These are phyloP conservation scores for Chloroceryle aenea DNA, from an alignment of 2,113 vertebrate genomes.

Conservation along the genomic window DNA sequence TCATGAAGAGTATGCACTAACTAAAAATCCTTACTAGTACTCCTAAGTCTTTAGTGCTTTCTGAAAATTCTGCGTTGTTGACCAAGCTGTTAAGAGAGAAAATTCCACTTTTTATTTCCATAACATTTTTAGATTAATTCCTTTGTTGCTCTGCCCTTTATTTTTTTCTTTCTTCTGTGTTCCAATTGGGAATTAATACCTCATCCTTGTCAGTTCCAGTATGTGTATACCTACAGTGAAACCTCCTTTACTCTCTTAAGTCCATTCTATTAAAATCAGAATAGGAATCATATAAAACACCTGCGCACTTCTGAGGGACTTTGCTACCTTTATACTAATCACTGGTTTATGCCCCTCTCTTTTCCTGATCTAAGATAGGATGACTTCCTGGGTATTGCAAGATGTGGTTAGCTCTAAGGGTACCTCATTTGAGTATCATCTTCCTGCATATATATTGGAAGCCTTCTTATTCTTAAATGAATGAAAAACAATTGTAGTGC, in stretches of 20 bases:
- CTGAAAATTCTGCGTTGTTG: neutral
- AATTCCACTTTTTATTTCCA: neutral
- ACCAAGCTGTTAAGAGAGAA: neutral
- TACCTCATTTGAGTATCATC: neutral
- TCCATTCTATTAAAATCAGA: neutral
- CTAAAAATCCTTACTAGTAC: neutral
- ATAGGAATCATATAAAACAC: neutral
- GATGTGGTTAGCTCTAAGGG: neutral
- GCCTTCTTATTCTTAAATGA: neutral
- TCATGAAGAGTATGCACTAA: neutral
- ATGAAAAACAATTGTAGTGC: neutral
- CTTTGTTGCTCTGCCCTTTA: neutral
- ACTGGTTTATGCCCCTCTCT: neutral
- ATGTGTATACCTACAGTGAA: neutral
- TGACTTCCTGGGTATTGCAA: no score
- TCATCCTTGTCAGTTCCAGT: neutral
- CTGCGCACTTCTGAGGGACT: neutral
- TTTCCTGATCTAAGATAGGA: neutral
- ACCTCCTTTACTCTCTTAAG: neutral
- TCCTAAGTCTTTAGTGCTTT: neutral
- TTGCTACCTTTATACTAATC: neutral
- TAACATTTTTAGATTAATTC: neutral
- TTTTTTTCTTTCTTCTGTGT: neutral
- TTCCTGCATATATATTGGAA: neutral
- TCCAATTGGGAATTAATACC: neutral